Evolutionary conservation across 2,888 invertebrate genomes (phyloP).

Genomic region (Seira sanloemensis): DNA sequence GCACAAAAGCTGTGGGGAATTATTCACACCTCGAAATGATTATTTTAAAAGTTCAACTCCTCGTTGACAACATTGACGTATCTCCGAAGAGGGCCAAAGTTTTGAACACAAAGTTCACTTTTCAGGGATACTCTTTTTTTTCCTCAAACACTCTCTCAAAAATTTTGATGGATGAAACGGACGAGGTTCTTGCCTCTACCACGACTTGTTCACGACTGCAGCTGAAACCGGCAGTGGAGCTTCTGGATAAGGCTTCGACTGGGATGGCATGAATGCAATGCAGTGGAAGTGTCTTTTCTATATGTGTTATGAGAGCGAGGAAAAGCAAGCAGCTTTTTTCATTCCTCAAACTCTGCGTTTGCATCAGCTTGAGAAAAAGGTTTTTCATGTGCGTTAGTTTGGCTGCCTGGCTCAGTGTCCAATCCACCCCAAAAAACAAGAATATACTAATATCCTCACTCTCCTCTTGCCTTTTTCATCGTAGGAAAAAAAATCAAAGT

Average conservation of each 20-base stretch:
- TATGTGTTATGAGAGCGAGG: conserved; percentile 8
- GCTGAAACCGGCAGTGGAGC: conserved; percentile 26
- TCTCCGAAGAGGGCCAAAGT: too few relatives aligned
- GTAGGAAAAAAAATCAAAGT: conserved; percentile 10
- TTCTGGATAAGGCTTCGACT: conserved; percentile 31
- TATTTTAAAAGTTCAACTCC: too few relatives aligned
- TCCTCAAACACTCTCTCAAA: too few relatives aligned
- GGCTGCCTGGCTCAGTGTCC: not conserved
- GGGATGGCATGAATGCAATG: not conserved
- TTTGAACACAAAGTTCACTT: not conserved
- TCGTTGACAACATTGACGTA: too few relatives aligned
- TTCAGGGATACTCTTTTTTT: not conserved
- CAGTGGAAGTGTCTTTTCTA: conserved; percentile 5
- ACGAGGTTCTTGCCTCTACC: conserved; percentile 40
- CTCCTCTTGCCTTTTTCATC: too few relatives aligned
- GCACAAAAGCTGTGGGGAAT: too few relatives aligned
- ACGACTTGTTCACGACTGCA: conserved; percentile 47
- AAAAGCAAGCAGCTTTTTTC: not conserved
- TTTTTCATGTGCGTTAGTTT: not conserved
- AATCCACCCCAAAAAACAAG: conserved; percentile 12
- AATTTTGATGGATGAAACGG: not conserved
- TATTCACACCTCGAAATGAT: too few relatives aligned
- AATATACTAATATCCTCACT: not conserved
- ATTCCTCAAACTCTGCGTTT: not conserved
- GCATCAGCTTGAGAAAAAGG: not conserved